phyloP scores from a whole-genome alignment of 2,888 invertebrate genomes.

The Oligia fasciuncula region DNA sequence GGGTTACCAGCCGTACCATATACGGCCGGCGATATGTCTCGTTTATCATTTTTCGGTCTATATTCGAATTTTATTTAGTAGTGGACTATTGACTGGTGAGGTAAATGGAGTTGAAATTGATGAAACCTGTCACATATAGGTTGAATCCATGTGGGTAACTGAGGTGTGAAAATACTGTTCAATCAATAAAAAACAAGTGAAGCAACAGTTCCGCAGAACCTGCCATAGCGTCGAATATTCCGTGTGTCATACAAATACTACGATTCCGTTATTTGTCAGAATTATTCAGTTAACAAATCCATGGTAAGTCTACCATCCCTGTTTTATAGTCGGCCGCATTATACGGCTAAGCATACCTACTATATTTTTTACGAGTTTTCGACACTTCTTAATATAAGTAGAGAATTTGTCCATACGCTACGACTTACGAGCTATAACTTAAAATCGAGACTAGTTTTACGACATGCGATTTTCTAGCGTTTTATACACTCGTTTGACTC shows the following conservation, averaged over 20 bases:
- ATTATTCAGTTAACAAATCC: constrained; percentile 57
- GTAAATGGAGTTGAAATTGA: constrained; percentile 21
- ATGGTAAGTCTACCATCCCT: constrained; percentile 58
- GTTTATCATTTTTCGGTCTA: constrained; percentile 37
- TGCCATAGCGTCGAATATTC: constrained; percentile 8
- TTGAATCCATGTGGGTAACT: neutral
- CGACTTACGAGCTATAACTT: constrained; percentile 74
- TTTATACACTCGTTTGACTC: constrained; percentile 56
- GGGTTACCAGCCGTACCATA: constrained; percentile 44
- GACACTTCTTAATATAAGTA: constrained; percentile 76
- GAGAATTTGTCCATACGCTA: constrained; percentile 80
- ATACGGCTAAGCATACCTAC: constrained; percentile 68
- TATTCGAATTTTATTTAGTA: constrained; percentile 49
- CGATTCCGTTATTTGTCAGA: constrained; percentile 37
- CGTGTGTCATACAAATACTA: neutral
- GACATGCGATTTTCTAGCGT: constrained; percentile 72
- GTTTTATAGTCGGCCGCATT: constrained; percentile 78
- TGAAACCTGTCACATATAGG: constrained; percentile 11
- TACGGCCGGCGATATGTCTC: constrained; percentile 25
- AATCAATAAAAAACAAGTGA: neutral
- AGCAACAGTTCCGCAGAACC: neutral
- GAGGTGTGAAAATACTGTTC: constrained; percentile 1
- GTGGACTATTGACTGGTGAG: constrained; percentile 10
- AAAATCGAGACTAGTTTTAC: constrained; percentile 78
- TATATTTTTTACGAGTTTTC: constrained; percentile 78